Percentiles rank a stretch among this genome's conserved stretches.
Evolutionary conservation across 2,113 vertebrate genomes (phyloP).

Genomic region (Actenoides hombroni): DNA sequence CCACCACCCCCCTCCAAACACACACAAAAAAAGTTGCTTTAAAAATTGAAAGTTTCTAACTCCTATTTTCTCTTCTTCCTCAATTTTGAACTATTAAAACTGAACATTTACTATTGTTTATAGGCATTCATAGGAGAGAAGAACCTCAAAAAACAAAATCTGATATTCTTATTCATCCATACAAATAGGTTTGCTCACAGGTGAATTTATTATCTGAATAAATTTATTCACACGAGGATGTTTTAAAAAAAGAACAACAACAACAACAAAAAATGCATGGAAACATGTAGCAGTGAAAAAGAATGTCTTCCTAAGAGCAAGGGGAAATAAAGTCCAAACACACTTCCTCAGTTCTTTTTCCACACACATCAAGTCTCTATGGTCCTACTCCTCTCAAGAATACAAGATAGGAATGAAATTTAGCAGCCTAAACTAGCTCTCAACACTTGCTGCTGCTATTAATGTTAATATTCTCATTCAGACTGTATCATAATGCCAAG

Average conservation of each 20-base stretch:
- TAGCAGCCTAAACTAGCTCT: constrained; percentile 11
- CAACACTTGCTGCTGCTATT: constrained; percentile 25
- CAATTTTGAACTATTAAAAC: background rate
- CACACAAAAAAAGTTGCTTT: background rate
- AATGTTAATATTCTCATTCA: constrained; percentile 60
- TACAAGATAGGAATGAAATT: background rate
- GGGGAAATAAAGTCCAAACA: constrained; percentile 18
- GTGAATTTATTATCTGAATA: background rate
- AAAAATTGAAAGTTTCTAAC: background rate
- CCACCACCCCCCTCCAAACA: accelerated
- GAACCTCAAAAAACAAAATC: background rate
- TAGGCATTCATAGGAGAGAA: background rate
- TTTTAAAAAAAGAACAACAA: background rate
- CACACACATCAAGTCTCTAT: background rate
- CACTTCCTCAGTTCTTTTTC: background rate
- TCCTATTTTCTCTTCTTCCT: background rate
- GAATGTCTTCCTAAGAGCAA: background rate
- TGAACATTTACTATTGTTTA: background rate
- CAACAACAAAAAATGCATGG: background rate
- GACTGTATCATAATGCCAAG: constrained; percentile 35
- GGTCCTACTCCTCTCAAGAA: background rate
- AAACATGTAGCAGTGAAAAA: background rate
- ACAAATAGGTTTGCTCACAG: background rate
- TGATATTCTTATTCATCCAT: background rate
- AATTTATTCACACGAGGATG: background rate